Percentiles rank a stretch among this genome's conserved stretches.
Evolutionary conservation across 2,888 invertebrate species (phyloP).

Genomic region (Synergus japonicus): DNA sequence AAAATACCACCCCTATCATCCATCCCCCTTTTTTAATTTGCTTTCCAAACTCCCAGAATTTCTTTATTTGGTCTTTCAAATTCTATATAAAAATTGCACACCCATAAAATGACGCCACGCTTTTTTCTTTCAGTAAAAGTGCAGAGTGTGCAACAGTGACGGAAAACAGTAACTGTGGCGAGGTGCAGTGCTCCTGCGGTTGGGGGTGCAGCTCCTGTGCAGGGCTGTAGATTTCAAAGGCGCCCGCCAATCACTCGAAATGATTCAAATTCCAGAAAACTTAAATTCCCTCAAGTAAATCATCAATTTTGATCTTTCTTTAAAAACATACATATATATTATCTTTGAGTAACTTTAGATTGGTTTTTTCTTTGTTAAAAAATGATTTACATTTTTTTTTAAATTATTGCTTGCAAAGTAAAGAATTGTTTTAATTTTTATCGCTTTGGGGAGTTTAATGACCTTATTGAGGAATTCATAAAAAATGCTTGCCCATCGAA

Average conservation of each 20-base stretch:
- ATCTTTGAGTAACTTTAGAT: no score
- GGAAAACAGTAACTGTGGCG: conserved; percentile 66
- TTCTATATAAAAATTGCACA: not conserved
- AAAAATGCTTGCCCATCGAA: not conserved
- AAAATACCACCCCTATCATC: conserved; percentile 30
- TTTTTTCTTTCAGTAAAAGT: conserved; percentile 50
- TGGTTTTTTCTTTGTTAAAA: no score
- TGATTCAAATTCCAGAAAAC: not conserved
- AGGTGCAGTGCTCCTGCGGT: conserved; percentile 66
- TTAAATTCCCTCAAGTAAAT: not conserved
- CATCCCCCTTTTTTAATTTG: not conserved
- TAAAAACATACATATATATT: no score
- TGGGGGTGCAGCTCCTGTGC: conserved; percentile 61
- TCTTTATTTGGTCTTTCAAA: not conserved
- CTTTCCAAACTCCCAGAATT: not conserved
- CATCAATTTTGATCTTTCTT: not conserved
- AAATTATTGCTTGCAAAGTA: no score
- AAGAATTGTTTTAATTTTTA: no score
- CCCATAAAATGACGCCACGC: not conserved
- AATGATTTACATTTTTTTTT: no score
- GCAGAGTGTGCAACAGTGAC: conserved; percentile 55
- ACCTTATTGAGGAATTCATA: not conserved
- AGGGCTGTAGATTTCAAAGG: conserved; percentile 49
- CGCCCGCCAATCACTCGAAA: not conserved
- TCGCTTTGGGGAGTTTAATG: no score